These are phyloP conservation scores for Mormyrus proboscirostris DNA, from an alignment of 2,797 vertebrate species.

Conservation along the genomic window DNA sequence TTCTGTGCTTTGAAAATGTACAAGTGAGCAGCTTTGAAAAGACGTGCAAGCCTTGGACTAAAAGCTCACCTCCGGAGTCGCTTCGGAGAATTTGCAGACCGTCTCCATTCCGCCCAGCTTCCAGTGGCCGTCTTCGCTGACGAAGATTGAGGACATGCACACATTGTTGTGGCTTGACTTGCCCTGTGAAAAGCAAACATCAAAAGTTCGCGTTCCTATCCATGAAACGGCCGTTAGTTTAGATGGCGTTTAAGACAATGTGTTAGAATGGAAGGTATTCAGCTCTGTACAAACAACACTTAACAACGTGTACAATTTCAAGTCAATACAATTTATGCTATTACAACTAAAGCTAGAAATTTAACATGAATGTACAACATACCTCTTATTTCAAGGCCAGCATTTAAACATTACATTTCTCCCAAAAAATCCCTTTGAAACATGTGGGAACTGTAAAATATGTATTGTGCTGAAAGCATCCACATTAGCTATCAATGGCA, in stretches of 20 bases:
- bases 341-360: background rate
- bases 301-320: background rate
- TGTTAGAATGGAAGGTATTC: background rate
- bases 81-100: conserved; percentile 83
- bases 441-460: background rate
- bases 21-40: background rate
- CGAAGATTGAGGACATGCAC: conserved; percentile 83
- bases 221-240: background rate
- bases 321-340: background rate
- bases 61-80: conserved; percentile 76
- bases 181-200: conserved; percentile 60
- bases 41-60: background rate
- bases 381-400: background rate
- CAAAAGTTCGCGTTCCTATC: too few relatives aligned
- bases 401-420: background rate
- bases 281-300: background rate
- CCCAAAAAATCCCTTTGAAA: background rate
- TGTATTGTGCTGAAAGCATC: background rate
- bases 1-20: background rate
- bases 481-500: background rate
- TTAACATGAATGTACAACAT: background rate
- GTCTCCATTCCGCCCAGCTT: conserved; percentile 97
- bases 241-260: background rate
- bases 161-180: conserved; percentile 94
- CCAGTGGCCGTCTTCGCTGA: conserved; percentile 95